A percentile compares a stretch with the other conserved stretches of the same genome.
Evolutionary conservation across 2,888 invertebrate species (phyloP).

Genomic region (Bombylius discolor): DNA sequence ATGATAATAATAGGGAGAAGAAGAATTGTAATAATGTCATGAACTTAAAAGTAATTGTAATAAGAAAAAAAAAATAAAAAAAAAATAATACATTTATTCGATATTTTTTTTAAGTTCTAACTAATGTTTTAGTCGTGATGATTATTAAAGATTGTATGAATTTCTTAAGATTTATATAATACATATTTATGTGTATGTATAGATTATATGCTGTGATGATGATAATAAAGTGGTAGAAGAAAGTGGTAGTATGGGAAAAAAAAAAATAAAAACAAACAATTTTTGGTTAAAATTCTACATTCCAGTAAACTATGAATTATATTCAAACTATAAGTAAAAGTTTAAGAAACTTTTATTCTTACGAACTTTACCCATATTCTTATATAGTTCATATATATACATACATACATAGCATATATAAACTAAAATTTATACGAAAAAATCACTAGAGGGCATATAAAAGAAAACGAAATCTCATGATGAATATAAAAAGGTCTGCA

Average conservation of each 20-base stretch:
- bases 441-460: constrained; percentile 1
- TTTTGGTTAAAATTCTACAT: too few relatives aligned
- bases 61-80: too few relatives aligned
- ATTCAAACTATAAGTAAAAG: neutral
- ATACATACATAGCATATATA: neutral
- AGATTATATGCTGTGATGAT: neutral
- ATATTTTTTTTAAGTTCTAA: neutral
- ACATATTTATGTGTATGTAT: too few relatives aligned
- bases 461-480: neutral
- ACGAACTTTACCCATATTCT: constrained; percentile 1
- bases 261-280: too few relatives aligned
- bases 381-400: neutral
- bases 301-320: constrained; percentile 5
- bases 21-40: neutral
- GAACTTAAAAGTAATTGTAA: constrained; percentile 1
- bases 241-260: too few relatives aligned
- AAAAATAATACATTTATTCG: too few relatives aligned
- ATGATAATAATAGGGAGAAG: too few relatives aligned
- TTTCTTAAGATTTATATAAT: too few relatives aligned
- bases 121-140: constrained; percentile 3
- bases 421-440: neutral
- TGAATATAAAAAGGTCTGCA: neutral
- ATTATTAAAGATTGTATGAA: neutral
- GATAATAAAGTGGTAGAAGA: too few relatives aligned
- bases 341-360: constrained; percentile 2